phyloP scores from a whole-genome alignment of 2,113 vertebrate genomes.

The Notarius quadriscutis region DNA sequence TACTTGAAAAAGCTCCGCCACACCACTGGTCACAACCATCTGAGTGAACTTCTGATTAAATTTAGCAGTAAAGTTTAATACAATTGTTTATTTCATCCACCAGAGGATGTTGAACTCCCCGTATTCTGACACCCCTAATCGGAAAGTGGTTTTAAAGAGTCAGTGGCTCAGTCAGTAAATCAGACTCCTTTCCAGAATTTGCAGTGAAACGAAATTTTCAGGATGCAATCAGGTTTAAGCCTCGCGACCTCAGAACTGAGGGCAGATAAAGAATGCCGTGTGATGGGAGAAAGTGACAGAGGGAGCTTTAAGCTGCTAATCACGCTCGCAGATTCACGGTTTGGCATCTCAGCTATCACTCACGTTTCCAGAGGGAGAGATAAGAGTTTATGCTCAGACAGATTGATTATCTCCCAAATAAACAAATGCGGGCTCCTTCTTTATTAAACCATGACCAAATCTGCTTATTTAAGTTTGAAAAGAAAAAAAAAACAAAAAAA shows the following conservation, averaged over 20 bases:
- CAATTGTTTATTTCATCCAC: neutral
- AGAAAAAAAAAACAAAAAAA: neutral
- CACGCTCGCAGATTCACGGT: constrained; percentile 59
- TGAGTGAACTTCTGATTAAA: neutral
- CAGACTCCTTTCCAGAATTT: constrained; percentile 27
- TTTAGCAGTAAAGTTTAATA: neutral
- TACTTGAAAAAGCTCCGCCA: neutral
- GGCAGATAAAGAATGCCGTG: constrained; percentile 63
- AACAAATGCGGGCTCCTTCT: constrained; percentile 70
- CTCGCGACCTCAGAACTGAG: constrained; percentile 59
- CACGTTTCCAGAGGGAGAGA: constrained; percentile 58
- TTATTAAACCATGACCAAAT: constrained; percentile 63
- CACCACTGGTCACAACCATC: neutral
- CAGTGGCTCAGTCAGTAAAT: constrained; percentile 23
- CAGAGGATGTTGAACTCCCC: neutral
- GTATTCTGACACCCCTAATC: neutral
- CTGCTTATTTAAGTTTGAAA: constrained; percentile 20
- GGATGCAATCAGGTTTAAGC: constrained; percentile 58
- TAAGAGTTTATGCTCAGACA: constrained; percentile 66
- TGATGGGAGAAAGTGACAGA: constrained; percentile 60
- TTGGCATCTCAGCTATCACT: constrained; percentile 69
- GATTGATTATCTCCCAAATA: constrained; percentile 72
- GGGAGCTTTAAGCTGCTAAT: constrained; percentile 59
- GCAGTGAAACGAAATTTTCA: constrained; percentile 56
- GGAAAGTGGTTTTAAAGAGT: constrained; percentile 23